These are phyloP conservation scores for Campylorhamphus procurvoides DNA, from an alignment of 2,113 vertebrate species.

Conservation along the genomic window DNA sequence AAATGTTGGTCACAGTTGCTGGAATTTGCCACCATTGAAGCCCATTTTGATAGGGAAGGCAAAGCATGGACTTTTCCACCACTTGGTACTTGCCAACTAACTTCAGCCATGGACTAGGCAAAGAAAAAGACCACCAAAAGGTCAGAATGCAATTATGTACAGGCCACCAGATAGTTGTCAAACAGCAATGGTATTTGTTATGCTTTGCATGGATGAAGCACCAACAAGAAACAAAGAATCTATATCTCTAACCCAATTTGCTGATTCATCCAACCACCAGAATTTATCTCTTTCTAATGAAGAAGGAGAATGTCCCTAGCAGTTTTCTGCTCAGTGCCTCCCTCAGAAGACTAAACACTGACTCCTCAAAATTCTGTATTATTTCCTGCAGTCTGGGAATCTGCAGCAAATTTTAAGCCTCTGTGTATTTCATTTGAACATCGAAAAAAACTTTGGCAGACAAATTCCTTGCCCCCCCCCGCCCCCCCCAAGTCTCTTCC, in stretches of 20 bases:
- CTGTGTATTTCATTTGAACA: not conserved
- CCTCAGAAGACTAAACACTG: not conserved
- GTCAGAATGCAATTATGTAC: not conserved
- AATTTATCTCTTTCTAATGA: not conserved
- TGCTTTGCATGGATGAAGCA: not conserved
- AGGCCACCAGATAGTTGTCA: not conserved
- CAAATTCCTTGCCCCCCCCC: rapidly evolving
- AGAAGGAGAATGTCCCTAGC: not conserved
- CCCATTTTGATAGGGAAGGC: not conserved
- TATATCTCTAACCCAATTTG: not conserved
- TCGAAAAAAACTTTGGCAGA: not conserved
- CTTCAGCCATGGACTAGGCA: not conserved
- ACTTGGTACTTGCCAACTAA: not conserved
- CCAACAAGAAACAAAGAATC: not conserved
- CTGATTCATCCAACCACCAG: not conserved
- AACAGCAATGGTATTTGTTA: not conserved
- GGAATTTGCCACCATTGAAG: not conserved
- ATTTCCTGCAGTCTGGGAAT: not conserved
- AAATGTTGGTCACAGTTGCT: not conserved
- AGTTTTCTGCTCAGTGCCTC: not conserved
- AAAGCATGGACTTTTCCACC: not conserved
- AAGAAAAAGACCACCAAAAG: not conserved
- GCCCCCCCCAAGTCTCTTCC: not conserved
- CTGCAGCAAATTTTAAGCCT: not conserved
- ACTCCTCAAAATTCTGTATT: not conserved